phyloP scores from a whole-genome alignment of 2,113 vertebrate species.

The Mesoclemmys tuberculata region DNA sequence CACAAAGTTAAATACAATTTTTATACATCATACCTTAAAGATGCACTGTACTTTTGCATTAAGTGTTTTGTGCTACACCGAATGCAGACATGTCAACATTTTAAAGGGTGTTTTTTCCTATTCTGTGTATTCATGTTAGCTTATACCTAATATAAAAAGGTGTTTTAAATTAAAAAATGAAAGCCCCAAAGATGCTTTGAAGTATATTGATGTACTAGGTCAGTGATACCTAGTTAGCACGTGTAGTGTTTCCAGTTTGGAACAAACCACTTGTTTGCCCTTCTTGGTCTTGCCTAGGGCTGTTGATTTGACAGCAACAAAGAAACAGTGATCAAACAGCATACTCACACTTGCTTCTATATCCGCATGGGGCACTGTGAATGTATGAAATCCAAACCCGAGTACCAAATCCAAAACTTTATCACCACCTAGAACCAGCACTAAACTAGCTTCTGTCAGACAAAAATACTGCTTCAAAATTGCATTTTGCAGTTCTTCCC shows the following conservation, averaged over 20 bases:
- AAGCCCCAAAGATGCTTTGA: background rate
- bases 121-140: background rate
- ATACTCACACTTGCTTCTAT: rapidly evolving
- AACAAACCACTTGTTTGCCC: background rate
- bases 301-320: background rate
- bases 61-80: background rate
- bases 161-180: background rate
- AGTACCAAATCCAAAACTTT: rapidly evolving
- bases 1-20: background rate
- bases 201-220: too few relatives aligned
- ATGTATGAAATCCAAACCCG: background rate
- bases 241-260: background rate
- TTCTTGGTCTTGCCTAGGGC: background rate
- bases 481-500: background rate
- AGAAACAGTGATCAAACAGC: background rate
- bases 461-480: background rate
- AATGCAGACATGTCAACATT: background rate
- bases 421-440: background rate
- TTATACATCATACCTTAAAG: background rate
- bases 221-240: background rate
- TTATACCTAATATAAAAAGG: background rate
- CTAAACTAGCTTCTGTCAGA: rapidly evolving
- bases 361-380: background rate
- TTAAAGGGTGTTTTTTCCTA: background rate
- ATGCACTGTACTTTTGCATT: background rate